Conservation (phyloP, 2,797 vertebrate genomes). For the Labroides dimidiatus region DNA sequence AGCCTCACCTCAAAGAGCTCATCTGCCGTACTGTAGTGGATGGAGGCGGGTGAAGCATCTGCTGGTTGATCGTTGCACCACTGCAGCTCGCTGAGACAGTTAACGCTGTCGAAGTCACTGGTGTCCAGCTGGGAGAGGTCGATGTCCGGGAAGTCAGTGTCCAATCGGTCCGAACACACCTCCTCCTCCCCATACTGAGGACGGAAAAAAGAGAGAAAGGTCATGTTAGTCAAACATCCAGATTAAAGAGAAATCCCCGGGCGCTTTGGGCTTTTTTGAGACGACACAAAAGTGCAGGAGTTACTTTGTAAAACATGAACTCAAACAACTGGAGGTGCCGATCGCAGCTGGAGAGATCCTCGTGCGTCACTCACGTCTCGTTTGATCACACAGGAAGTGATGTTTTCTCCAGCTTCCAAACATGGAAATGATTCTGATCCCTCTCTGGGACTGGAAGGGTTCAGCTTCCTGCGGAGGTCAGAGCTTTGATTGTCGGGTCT, state of each 20-base stretch:
- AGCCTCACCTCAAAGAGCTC: conserved; percentile 93
- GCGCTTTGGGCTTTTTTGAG: conserved; percentile 26
- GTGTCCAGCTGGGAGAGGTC: conserved; percentile 98
- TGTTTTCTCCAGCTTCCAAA: conserved; percentile 21
- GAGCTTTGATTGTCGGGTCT: conserved; percentile 19
- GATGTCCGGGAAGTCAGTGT: conserved; percentile 95
- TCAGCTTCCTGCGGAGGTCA: conserved; percentile 29
- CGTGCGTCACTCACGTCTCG: conserved; percentile 16
- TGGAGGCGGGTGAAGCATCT: conserved; percentile 88
- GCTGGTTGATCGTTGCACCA: conserved; percentile 92
- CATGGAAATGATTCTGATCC: conserved; percentile 7
- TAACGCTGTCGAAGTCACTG: conserved; percentile 93
- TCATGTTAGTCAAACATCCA: conserved; percentile 55
- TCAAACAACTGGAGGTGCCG: conserved; percentile 36
- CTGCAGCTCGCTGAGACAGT: conserved; percentile 94
- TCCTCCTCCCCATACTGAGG: conserved; percentile 89
- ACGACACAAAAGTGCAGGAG: conserved; percentile 24
- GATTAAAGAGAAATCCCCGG: conserved; percentile 49
- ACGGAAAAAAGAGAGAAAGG: conserved; percentile 55
- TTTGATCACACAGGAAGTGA: conserved; percentile 17
- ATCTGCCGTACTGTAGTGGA: conserved; percentile 90
- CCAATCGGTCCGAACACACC: conserved; percentile 92
- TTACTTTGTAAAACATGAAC: conserved; percentile 23
- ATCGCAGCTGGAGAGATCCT: conserved; percentile 47
- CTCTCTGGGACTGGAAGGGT: background rate